phyloP scores from a whole-genome alignment of 2,113 vertebrate species.

The Peromyscus leucopus region DNA sequence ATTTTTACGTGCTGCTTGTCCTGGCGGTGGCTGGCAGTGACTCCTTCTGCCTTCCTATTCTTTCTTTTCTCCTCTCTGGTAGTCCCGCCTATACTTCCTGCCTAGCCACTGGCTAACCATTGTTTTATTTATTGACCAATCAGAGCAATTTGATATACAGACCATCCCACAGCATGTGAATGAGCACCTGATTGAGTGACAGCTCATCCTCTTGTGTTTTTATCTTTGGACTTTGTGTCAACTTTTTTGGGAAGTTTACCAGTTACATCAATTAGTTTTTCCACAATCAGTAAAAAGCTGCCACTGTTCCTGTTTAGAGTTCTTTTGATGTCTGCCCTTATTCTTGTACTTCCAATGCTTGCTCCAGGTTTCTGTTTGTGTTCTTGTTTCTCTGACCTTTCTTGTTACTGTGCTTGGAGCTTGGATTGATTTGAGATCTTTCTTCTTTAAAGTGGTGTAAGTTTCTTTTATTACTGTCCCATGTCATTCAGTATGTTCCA shows the following conservation, averaged over 20 bases:
- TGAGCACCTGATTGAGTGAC: too few relatives aligned
- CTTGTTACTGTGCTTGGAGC: neutral
- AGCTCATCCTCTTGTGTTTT: neutral
- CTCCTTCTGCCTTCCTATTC: too few relatives aligned
- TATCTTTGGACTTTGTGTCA: neutral
- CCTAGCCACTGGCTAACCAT: too few relatives aligned
- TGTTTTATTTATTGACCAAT: too few relatives aligned
- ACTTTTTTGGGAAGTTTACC: neutral
- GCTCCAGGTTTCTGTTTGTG: neutral
- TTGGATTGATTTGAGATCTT: neutral
- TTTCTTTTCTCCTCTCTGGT: too few relatives aligned
- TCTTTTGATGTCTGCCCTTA: neutral
- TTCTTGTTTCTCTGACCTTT: neutral
- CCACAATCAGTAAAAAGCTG: neutral
- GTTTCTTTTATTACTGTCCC: neutral
- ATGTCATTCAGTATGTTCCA: neutral
- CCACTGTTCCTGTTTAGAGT: neutral
- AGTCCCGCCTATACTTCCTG: too few relatives aligned
- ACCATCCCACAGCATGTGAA: too few relatives aligned
- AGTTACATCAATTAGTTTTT: neutral
- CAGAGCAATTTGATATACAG: too few relatives aligned
- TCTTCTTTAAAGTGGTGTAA: neutral
- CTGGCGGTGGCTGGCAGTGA: too few relatives aligned
- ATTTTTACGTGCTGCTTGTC: too few relatives aligned
- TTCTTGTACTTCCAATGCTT: neutral